Evolutionary conservation across 2,113 vertebrate genomes (phyloP).

Genomic region (Myotis lucifugus): DNA sequence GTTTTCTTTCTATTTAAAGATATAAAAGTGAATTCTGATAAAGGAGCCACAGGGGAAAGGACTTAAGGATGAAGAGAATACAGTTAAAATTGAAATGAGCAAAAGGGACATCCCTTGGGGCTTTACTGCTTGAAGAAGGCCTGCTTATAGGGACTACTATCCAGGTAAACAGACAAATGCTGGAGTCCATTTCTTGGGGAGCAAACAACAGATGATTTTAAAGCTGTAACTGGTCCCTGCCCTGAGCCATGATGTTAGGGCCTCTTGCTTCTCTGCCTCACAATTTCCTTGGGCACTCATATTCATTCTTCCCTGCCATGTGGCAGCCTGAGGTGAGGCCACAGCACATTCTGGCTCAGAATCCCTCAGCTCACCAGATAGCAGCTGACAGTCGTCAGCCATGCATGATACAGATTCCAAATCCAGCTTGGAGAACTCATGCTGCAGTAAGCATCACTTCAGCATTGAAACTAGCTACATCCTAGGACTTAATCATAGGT

Average conservation of each 20-base stretch:
- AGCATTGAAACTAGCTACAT: neutral
- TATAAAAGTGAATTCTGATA: neutral
- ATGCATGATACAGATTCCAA: neutral
- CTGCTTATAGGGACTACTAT: neutral
- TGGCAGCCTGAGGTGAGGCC: neutral
- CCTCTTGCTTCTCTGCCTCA: neutral
- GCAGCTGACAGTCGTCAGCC: neutral
- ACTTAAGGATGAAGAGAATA: neutral
- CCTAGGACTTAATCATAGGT: neutral
- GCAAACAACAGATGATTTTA: neutral
- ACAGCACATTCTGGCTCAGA: neutral
- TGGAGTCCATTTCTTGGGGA: neutral
- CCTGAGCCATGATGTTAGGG: neutral
- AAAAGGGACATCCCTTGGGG: neutral
- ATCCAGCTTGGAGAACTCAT: neutral
- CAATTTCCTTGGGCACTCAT: neutral
- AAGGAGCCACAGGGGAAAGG: neutral
- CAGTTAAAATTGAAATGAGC: neutral
- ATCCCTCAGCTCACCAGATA: neutral
- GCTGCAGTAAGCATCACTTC: neutral
- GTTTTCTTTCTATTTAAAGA: constrained; percentile 1
- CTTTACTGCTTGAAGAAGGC: neutral
- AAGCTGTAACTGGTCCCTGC: neutral
- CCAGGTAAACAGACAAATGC: neutral
- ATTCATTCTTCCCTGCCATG: neutral